These are phyloP conservation scores for Agriotes lineatus DNA, from an alignment of 2,888 invertebrate genomes.

Conservation along the genomic window DNA sequence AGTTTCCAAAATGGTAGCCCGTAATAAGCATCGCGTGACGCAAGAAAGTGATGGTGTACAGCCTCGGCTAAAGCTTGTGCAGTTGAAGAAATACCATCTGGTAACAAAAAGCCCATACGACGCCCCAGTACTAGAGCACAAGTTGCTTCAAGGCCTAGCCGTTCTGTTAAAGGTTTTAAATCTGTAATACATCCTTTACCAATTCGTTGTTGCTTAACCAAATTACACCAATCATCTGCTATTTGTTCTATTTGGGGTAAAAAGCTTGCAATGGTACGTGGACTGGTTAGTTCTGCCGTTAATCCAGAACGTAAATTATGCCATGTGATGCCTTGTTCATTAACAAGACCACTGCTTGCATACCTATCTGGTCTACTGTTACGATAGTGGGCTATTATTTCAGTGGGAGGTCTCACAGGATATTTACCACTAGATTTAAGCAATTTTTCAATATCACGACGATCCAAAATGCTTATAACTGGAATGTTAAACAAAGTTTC, in stretches of 20 bases:
- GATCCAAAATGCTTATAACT: slow-evolving; percentile 80
- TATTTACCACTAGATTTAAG: slow-evolving; percentile 79
- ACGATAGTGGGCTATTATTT: slow-evolving; percentile 83
- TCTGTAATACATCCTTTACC: slow-evolving; percentile 69
- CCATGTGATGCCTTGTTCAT: slow-evolving; percentile 85
- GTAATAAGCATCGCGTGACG: slow-evolving; percentile 85
- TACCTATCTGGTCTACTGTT: slow-evolving; percentile 82
- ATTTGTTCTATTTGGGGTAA: slow-evolving; percentile 81
- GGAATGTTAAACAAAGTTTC: slow-evolving; percentile 80
- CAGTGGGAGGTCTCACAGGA: slow-evolving; percentile 86
- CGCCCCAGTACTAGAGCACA: slow-evolving; percentile 84
- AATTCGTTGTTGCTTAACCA: slow-evolving; percentile 72
- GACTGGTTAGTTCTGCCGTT: slow-evolving; percentile 82
- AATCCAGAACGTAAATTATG: slow-evolving; percentile 78
- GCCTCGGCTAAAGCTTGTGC: slow-evolving; percentile 77
- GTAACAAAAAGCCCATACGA: slow-evolving; percentile 78
- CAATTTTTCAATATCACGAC: slow-evolving; percentile 80
- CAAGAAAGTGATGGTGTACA: slow-evolving; percentile 81
- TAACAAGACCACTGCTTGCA: slow-evolving; percentile 84
- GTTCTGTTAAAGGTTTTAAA: slow-evolving; percentile 81
- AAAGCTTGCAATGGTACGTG: slow-evolving; percentile 80
- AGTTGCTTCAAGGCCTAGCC: slow-evolving; percentile 85
- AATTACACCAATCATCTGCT: slow-evolving; percentile 81
- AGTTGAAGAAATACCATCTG: slow-evolving; percentile 65
- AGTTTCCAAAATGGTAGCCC: slow-evolving; percentile 88